Base-by-base conservation (phyloP, 2,113 vertebrate genomes). In the Alexandromys fortis region DNA sequence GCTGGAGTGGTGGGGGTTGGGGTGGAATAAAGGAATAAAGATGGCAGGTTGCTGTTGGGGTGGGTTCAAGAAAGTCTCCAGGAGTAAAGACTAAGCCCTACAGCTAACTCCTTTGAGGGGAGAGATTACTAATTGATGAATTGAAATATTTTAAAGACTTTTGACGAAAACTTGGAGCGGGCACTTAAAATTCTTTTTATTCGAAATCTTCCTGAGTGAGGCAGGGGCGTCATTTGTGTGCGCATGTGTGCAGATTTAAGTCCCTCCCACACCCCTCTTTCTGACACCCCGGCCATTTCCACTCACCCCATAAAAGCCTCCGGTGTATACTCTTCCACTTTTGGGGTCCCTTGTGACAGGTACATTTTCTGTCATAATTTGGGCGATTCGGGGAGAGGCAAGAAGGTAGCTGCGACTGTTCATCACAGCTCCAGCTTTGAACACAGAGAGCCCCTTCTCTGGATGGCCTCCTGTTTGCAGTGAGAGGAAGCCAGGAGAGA, bases 61-160 rank as follows among this genome's bases (percentile, higher is more conserved):
- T 45, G 19, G 78, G 21, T 61, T 68, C 65, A 45, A 21, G 83
- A n/a, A 38, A 7, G 10, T 35, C n/a, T 83, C 24, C 22, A 42
- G 22, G 58, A 42, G n/a, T 35, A 24, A 38, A 58, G 47, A 58
- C 2, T 1, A 26, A 35, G 5, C 30, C 47, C 68, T 42, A 42
- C 63, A 49, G 68, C 47, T 90, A 79, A 70, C 76, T 96, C 47
- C 83, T 85, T 21, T 38, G 52, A 87, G n/a, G 49, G 14, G 13
- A 68, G 28, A 92, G 61, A 78, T 89, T 78, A 89, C 70, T n/a
- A 19, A 47, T 45, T 55, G 61, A 28, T 92, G 14, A 52, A 61
- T 61, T 92, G 49, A 61, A 78, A 76, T 79, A 8, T 47, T 52
- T 90, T 92, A 86, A 63, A 45, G 90, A 30, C 3, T 81, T 87